phyloP scores from a whole-genome alignment of 2,797 vertebrate species.

The Thamnophis elegans region DNA sequence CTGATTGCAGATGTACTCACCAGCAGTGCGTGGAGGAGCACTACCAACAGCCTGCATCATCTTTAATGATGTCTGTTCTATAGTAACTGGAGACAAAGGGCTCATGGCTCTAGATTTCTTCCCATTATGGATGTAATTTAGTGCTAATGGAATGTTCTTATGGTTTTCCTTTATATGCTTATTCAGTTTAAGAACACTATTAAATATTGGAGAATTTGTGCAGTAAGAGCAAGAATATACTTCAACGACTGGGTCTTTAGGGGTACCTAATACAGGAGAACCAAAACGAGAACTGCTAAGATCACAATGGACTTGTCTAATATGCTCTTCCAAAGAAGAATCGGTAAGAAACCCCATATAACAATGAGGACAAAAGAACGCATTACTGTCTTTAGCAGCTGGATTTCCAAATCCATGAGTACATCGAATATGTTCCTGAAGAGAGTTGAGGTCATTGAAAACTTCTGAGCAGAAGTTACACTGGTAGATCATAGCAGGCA shows the following conservation, averaged over 20 bases:
- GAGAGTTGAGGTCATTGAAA: slow-evolving; percentile 90
- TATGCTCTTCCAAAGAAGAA: slow-evolving; percentile 94
- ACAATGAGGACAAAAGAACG: slow-evolving; percentile 98
- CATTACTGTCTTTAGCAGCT: slow-evolving; percentile 95
- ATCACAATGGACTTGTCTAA: slow-evolving; percentile 96
- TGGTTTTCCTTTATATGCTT: slow-evolving; percentile 99
- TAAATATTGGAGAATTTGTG: slow-evolving; percentile 99
- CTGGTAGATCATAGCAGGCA: slow-evolving; percentile 92
- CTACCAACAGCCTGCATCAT: slow-evolving; percentile 86
- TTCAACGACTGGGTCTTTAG: slow-evolving; percentile 96
- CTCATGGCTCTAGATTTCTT: slow-evolving; percentile 94
- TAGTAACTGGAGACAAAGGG: slow-evolving; percentile 90
- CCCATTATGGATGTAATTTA: slow-evolving; percentile 97
- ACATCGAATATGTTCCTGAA: slow-evolving; percentile 97
- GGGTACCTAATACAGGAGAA: slow-evolving; percentile 90
- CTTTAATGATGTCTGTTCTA: slow-evolving; percentile 86
- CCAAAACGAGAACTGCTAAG: slow-evolving; percentile 92
- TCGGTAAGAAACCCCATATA: slow-evolving; percentile 99
- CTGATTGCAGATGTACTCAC: slow-evolving; percentile 97
- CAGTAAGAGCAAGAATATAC: slow-evolving; percentile 99
- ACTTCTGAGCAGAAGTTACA: slow-evolving; percentile 98
- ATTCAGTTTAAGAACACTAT: slow-evolving; percentile 95
- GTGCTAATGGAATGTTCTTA: slow-evolving; percentile 97
- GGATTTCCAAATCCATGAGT: slow-evolving; percentile 94
- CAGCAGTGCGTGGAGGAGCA: slow-evolving; percentile 79